Evolutionary conservation across 2,888 invertebrate genomes (phyloP).

Genomic region (Drosophila diplacantha): DNA sequence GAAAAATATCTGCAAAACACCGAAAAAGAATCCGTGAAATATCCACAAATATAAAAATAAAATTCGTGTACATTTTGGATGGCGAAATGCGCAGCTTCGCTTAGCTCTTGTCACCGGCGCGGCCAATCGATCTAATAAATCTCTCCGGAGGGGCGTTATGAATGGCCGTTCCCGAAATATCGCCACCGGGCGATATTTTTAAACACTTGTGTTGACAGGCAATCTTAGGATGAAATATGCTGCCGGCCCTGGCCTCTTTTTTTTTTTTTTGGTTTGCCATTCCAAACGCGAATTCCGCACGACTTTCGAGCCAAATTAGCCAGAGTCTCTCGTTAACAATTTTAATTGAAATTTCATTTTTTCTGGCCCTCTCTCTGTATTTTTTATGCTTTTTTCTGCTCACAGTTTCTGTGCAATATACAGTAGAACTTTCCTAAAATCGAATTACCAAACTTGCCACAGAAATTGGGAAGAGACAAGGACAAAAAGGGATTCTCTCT

Average conservation of each 20-base stretch:
- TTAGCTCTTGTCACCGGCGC: constrained; percentile 32
- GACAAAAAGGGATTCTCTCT: neutral
- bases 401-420: constrained; percentile 13
- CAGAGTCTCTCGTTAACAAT: constrained; percentile 30
- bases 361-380: neutral
- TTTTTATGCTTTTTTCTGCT: neutral
- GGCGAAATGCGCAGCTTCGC: constrained; percentile 34
- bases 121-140: constrained; percentile 37
- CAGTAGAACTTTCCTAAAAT: constrained; percentile 16
- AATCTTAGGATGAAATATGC: constrained; percentile 36
- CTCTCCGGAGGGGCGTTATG: constrained; percentile 36
- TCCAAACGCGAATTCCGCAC: constrained; percentile 11
- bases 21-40: constrained; percentile 22
- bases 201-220: constrained; percentile 37
- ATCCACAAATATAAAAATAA: constrained; percentile 32
- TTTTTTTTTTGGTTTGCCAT: constrained; percentile 10
- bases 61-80: constrained; percentile 30
- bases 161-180: constrained; percentile 37
- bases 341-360: constrained; percentile 36
- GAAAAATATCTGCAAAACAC: constrained; percentile 15
- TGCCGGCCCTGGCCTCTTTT: constrained; percentile 16
- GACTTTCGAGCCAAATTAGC: constrained; percentile 30
- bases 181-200: constrained; percentile 19
- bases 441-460: constrained; percentile 6
- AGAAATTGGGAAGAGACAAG: no score